Base-by-base conservation (phyloP, 2,888 invertebrate species). In the Mythimna ferrago region DNA sequence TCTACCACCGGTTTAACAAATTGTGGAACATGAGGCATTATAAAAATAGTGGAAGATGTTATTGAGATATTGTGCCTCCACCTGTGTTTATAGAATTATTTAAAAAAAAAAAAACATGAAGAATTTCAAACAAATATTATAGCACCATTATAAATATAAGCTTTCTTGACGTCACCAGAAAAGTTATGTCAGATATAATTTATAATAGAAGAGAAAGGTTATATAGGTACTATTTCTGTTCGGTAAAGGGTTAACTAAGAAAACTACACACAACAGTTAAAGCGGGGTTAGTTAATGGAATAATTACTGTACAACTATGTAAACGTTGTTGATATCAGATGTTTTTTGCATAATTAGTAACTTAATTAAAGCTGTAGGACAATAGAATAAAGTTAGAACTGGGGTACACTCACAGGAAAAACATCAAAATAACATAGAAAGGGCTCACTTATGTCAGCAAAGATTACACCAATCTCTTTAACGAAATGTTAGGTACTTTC, bases 201-300 rank as follows among this genome's bases (percentile, higher is more conserved):
- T 48, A 48, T 19, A 48, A 48, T 16, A 48, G 16, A 48, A 48
- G 16, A 19, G 14, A 48, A 48, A 48, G 16, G 14, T 48, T 48
- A 48, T 16, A 48, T 48, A 48, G 14, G 44, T 48, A 19, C 51
- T 51, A 16, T 51, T 51, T 51, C 6, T 19, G n/a, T 53, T 53
- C 1, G 35, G 26, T n/a, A 80, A 32, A 51, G 16, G 35, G 63
- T 9, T 44, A 66, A 7, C 70, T 64, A 66, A 58, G 26, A 44
- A 60, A 72, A 71, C 76, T 82, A 80, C 76, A 72, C 69, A 87
- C 80, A 83, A 90, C 88, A 89, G 66, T 73, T 73, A 89, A 90
- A 88, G 90, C 89, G 6, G 67, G 67, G 63, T 87, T 78, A 85
- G 71, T 78, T 3, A 61, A 57, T 6, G 19, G 72, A 64, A 57